Conservation (phyloP, 2,888 invertebrate species). For the Watsonalla binaria region DNA sequence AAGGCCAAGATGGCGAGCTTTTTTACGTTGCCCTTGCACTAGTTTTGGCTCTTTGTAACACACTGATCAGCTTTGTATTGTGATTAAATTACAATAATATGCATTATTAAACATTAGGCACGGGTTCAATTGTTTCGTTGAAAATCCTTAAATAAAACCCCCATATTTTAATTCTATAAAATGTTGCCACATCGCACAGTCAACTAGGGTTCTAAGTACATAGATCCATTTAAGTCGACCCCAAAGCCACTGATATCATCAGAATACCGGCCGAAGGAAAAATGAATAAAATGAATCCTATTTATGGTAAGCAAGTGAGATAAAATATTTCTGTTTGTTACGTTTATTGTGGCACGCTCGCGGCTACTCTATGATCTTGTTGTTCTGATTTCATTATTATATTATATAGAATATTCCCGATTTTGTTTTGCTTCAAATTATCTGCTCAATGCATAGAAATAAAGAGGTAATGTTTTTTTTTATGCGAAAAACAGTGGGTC, state of each 20-base stretch:
- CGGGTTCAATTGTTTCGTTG: constrained; percentile 21
- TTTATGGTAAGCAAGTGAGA: constrained; percentile 2
- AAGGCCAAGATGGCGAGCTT: constrained; percentile 15
- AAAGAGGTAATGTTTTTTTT: no score
- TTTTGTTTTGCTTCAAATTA: no score
- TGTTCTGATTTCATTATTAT: background rate
- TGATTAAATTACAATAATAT: constrained; percentile 34
- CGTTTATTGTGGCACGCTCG: background rate
- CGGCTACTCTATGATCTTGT: background rate
- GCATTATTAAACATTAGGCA: constrained; percentile 41
- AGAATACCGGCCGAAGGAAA: constrained; percentile 21
- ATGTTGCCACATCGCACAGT: constrained; percentile 24
- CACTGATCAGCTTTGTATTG: constrained; percentile 20
- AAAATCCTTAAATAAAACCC: no score
- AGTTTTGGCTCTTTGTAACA: constrained; percentile 35
- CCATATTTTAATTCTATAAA: background rate
- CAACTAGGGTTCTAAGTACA: constrained; percentile 29
- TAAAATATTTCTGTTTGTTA: background rate
- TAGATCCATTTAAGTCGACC: constrained; percentile 40
- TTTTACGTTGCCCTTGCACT: constrained; percentile 41
- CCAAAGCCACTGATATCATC: constrained; percentile 30
- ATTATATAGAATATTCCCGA: no score
- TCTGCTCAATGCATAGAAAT: no score
- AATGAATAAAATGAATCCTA: constrained; percentile 1
- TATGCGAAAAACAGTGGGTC: no score